These are phyloP conservation scores for Pharmacophagus antenor DNA, from an alignment of 2,888 invertebrate genomes.

Conservation along the genomic window DNA sequence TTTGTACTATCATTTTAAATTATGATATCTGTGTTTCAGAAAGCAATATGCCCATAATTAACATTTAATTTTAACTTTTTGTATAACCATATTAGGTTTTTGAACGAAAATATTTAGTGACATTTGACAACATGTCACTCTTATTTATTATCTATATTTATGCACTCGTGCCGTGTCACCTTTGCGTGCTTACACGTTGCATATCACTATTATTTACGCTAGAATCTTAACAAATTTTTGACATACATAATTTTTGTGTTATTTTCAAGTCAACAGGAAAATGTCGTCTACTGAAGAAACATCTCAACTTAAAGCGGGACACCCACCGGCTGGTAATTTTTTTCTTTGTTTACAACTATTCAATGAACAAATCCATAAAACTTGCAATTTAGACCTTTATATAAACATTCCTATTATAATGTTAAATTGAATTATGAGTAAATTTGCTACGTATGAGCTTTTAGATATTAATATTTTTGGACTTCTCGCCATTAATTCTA, in stretches of 20 bases:
- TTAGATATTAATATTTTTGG: slow-evolving; percentile 1
- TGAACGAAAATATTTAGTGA: background rate
- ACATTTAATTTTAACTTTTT: background rate
- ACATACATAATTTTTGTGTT: slow-evolving; percentile 32
- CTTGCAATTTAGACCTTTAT: background rate
- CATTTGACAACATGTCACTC: background rate
- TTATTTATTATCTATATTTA: slow-evolving; percentile 37
- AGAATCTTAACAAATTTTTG: slow-evolving; percentile 46
- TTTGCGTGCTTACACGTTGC: slow-evolving; percentile 59
- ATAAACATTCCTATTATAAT: background rate
- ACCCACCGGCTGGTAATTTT: slow-evolving; percentile 92
- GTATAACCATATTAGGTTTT: background rate
- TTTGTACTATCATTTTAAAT: background rate
- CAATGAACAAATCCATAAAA: background rate
- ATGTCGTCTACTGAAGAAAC: slow-evolving; percentile 81
- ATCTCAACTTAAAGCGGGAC: slow-evolving; percentile 89
- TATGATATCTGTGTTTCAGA: background rate
- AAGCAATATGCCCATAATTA: no score
- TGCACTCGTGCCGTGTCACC: slow-evolving; percentile 38
- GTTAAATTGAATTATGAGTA: background rate
- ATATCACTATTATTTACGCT: slow-evolving; percentile 45
- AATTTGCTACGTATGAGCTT: background rate
- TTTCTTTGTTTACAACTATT: slow-evolving; percentile 45
- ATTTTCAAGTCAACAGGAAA: slow-evolving; percentile 35
- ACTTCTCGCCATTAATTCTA: slow-evolving; percentile 25